phyloP scores from a whole-genome alignment of 2,113 vertebrate species.

The rat (Rattus norvegicus) region GRCr8 NC_086020.1:235451001-235451500 shows the following conservation, averaged over 20 bases:
- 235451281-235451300: slow-evolving; percentile 48
- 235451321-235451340: slow-evolving; percentile 69
- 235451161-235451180: slow-evolving; percentile 60
- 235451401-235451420: slow-evolving; percentile 81
- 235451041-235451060: not conserved
- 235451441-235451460: slow-evolving; percentile 72
- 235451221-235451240: slow-evolving; percentile 31
- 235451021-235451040: slow-evolving; percentile 8
- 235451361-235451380: slow-evolving; percentile 84
- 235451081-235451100: slow-evolving; percentile 65
- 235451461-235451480: slow-evolving; percentile 69
- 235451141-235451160: slow-evolving; percentile 65
- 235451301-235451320: slow-evolving; percentile 21
- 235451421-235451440: slow-evolving; percentile 71
- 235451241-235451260: slow-evolving; percentile 47
- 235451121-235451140: slow-evolving; percentile 43
- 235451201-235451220: slow-evolving; percentile 63
- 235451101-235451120: slow-evolving; percentile 13
- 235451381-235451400: slow-evolving; percentile 83
- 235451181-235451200: slow-evolving; percentile 38
- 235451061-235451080: slow-evolving; percentile 15
- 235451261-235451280: slow-evolving; percentile 49
- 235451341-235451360: slow-evolving; percentile 82
- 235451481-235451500: slow-evolving; percentile 79
- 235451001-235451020: not conserved